Conservation (phyloP, 2,113 vertebrate species). For the Pygoscelis adeliae region DNA sequence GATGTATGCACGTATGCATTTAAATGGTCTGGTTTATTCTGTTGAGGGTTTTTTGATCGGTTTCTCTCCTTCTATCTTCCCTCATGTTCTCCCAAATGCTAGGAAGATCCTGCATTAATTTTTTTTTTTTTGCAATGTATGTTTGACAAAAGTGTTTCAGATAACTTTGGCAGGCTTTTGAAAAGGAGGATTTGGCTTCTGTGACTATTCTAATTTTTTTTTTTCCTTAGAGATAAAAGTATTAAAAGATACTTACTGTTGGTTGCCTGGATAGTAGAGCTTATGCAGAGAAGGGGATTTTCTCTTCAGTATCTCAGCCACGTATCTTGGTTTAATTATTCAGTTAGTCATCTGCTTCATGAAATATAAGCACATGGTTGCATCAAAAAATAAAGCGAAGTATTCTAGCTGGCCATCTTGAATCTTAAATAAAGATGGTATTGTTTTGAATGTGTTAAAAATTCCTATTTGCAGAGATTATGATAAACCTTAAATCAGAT, state of each 20-base stretch:
- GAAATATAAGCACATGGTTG: not conserved
- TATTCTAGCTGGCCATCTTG: not conserved
- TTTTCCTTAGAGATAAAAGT: not conserved
- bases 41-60: not conserved
- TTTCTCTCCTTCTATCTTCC: not conserved
- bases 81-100: not conserved
- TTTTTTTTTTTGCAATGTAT: not conserved
- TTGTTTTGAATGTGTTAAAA: not conserved
- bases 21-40: not conserved
- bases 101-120: not conserved
- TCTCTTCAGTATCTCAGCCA: not conserved
- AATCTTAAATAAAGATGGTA: not conserved
- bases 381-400: not conserved
- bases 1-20: not conserved
- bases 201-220: not conserved
- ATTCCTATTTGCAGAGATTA: not conserved
- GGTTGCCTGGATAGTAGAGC: not conserved
- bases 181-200: not conserved
- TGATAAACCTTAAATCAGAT: not conserved
- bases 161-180: not conserved
- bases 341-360: not conserved
- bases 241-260: not conserved
- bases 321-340: constrained; percentile 19
- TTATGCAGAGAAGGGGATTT: not conserved
- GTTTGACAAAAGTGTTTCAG: not conserved